A percentile compares a stretch with the other conserved stretches of the same genome.
phyloP scores from a whole-genome alignment of 2,113 vertebrate genomes.

The Panthera uncia region DNA sequence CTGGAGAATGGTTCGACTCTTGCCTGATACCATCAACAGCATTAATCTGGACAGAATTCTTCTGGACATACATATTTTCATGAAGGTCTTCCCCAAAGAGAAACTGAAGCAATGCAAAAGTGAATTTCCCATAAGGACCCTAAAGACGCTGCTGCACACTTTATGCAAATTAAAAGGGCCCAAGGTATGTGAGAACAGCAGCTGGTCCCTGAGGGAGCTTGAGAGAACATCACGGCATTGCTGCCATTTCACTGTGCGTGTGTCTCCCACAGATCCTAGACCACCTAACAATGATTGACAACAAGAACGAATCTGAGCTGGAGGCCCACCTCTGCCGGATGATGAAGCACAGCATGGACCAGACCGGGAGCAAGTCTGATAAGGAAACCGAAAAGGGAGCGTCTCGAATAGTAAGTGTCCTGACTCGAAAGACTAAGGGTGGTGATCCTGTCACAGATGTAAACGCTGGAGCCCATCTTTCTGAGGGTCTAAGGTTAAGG shows the following conservation, averaged over 20 bases:
- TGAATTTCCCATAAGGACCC: slow-evolving; percentile 95
- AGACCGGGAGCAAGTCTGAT: slow-evolving; percentile 90
- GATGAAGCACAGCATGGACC: slow-evolving; percentile 94
- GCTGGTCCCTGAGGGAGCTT: neutral
- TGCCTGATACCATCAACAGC: slow-evolving; percentile 94
- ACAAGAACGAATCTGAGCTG: slow-evolving; percentile 97
- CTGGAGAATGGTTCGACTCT: slow-evolving; percentile 97
- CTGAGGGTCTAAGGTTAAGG: neutral
- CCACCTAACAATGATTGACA: slow-evolving; percentile 98
- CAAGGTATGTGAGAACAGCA: slow-evolving; percentile 86
- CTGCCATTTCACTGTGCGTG: neutral
- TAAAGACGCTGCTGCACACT: slow-evolving; percentile 96
- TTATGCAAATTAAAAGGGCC: slow-evolving; percentile 96
- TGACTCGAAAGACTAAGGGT: neutral
- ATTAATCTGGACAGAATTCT: slow-evolving; percentile 97
- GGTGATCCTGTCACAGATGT: neutral
- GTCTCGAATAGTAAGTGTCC: slow-evolving; percentile 87
- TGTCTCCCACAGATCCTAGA: slow-evolving; percentile 91
- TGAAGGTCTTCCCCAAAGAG: slow-evolving; percentile 98
- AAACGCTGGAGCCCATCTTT: neutral
- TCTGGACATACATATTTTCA: slow-evolving; percentile 97
- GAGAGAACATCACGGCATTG: neutral
- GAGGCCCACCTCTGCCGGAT: slow-evolving; percentile 94
- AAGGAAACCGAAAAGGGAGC: slow-evolving; percentile 94
- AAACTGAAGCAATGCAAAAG: slow-evolving; percentile 97